Base-by-base conservation (phyloP, 2,888 invertebrate genomes). In the Orthosia gracilis region DNA sequence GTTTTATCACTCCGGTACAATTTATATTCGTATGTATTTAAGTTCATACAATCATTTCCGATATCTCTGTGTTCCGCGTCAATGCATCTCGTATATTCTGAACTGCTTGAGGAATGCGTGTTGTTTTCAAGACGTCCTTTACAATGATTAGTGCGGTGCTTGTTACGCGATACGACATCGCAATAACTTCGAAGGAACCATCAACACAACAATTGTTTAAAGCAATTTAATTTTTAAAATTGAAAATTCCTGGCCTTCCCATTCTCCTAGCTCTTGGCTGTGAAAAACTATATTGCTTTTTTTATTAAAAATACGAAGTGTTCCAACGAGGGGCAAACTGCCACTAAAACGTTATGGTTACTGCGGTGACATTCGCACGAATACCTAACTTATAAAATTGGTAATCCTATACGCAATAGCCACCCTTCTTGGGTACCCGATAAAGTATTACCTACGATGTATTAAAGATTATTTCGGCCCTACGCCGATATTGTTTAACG, bases 331-430 rank as follows among this genome's bases (percentile, higher is more conserved):
- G 94, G 93, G 94, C 87, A 88, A 95, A 96, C 92, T 91, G 89
- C 91, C 94, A 94, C 93, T 96, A 94, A 96, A 96, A 95, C 87
- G 94, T 96, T 95, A 96, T 94, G 94, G 95, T 94, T 94, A 95
- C 93, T 93, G 95, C 93, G 94, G 95, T 93, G 94, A 95, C 95
- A 94, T 93, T 94, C 92, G 91, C 92, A 93, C 91, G 91, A 93
- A 94, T 93, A 93, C 92, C 94, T 93, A 94, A 94, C 95, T 95
- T 95, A 95, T 93, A 94, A 96, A 95, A 95, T 93, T 94, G 94
- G 94, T 92, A 92, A 94, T 93, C 92, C 89, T 89, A 80, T 84
- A 87, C 89, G 89, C 89, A 88, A 89, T 89, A 87, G 88, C 87
- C 84, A 87, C 90, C 91, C 90, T 90, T 85, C 89, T 87, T 86